Base-by-base conservation (phyloP, 2,113 vertebrate genomes). In the Pelvicachromis taeniatus region DNA sequence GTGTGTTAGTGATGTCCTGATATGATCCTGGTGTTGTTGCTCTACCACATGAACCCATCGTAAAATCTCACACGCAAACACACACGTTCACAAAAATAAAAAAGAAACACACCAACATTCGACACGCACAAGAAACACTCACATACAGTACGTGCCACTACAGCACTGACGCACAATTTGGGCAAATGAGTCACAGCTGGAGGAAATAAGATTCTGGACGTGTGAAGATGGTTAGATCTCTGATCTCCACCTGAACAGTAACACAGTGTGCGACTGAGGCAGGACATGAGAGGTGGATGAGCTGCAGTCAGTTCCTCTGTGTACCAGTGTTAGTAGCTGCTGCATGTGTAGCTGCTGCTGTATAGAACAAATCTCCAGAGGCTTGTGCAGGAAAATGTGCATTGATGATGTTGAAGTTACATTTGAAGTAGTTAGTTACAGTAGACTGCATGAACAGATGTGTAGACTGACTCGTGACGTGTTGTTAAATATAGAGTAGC, bases 1-100 rank as follows among this genome's bases (percentile, higher is more conserved):
- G 85, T 87, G 93, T 95, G 93, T 95, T 94, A 91, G 85, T 96
- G 93, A 92, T 73, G 85, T 94, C 92, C 93, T 90, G 82, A 92
- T 94, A 87, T 93, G 87, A 59, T 77, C 94, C 88, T 52, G 50
- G 82, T 93, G 92, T 94, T 87, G 88, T 92, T 90, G 86, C 85
- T 81, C 80, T 73, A 75, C 42, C 40, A 73, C 33, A 45, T 56
- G 65, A 78, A 83, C 70, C 54, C 29, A 81, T 80, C 80, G 48
- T 55, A 87, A 91, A 88, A 89, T 83, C 79, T 88, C 87, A 65
- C 87, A 65, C 14, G 77, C 88, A 89, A 86, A 92, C 90, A 93
- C 82, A 91, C 86, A 86, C 77, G 19, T 40, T 52, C 90, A 87
- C 84, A 83, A 68, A 70, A 38, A 78, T 42, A 86, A 70, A 82